Percentiles rank a stretch among this genome's conserved stretches.
These are phyloP conservation scores for Thaleichthys pacificus DNA, from an alignment of 2,797 vertebrate genomes.

Conservation along the genomic window DNA sequence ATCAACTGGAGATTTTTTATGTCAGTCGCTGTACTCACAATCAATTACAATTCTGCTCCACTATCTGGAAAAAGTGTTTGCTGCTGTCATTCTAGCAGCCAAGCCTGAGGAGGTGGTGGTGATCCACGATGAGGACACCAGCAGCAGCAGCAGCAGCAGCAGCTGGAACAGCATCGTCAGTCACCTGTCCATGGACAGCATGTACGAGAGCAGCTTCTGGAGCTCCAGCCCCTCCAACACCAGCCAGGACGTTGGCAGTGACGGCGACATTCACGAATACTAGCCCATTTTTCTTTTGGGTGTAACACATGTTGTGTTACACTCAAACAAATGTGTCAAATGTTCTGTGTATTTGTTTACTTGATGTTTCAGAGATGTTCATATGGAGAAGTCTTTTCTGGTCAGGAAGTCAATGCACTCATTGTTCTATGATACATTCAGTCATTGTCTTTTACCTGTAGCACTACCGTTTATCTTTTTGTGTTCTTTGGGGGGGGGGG, in stretches of 20 bases:
- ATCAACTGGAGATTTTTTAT: no score
- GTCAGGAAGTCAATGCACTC: not conserved
- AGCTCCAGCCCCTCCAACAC: constrained; percentile 33
- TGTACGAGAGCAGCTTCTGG: constrained; percentile 52
- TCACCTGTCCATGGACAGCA: constrained; percentile 42
- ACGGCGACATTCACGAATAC: constrained; percentile 35
- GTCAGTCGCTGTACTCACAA: no score
- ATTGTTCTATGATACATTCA: not conserved
- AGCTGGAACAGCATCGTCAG: constrained; percentile 38
- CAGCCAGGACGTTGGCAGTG: constrained; percentile 31
- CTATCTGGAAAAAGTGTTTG: not conserved
- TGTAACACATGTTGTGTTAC: no score
- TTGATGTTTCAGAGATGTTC: not conserved
- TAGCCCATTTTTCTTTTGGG: constrained; percentile 23
- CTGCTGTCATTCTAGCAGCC: constrained; percentile 28
- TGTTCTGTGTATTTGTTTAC: constrained; percentile 4
- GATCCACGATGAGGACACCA: constrained; percentile 59
- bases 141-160: constrained; percentile 27
- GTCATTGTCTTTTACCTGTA: not conserved
- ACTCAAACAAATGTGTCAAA: not conserved
- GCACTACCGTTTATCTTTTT: not conserved
- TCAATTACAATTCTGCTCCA: no score
- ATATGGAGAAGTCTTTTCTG: not conserved
- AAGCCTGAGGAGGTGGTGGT: constrained; percentile 53
- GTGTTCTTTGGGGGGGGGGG: not conserved